phyloP scores from a whole-genome alignment of 2,113 vertebrate species.

The Cinclus mexicanus region DNA sequence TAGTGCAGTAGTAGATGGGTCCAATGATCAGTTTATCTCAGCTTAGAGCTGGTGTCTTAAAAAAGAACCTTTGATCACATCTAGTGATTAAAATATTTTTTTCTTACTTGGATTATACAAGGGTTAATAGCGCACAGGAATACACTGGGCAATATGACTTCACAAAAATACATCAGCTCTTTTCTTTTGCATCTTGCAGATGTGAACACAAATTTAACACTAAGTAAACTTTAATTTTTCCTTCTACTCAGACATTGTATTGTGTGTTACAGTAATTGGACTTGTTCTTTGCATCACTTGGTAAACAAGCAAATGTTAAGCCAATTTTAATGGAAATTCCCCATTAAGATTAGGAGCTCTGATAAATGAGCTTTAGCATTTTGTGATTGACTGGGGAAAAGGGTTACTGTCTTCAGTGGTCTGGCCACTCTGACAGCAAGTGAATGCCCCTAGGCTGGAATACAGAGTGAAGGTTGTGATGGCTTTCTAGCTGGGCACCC shows the following conservation, averaged over 20 bases:
- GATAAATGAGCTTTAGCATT: constrained; percentile 5
- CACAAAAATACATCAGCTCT: neutral
- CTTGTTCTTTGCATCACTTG: neutral
- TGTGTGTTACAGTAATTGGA: neutral
- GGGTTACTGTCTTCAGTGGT: neutral
- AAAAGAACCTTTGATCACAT: neutral
- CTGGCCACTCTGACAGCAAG: neutral
- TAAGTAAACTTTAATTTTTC: neutral
- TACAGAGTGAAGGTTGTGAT: neutral
- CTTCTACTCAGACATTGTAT: neutral
- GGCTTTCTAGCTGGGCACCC: neutral
- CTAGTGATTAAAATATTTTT: neutral
- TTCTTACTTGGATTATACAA: neutral
- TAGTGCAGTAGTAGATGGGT: neutral
- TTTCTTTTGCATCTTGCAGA: neutral
- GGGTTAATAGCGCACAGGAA: neutral
- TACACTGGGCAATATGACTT: neutral
- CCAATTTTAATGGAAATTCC: neutral
- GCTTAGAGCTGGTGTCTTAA: neutral
- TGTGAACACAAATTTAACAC: neutral
- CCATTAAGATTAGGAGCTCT: neutral
- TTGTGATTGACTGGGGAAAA: neutral
- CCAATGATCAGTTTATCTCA: rapidly evolving
- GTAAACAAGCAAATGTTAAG: constrained; percentile 9
- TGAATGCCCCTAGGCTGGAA: neutral